Percentiles rank a stretch among this genome's conserved stretches.
Conservation (phyloP, 2,797 vertebrate genomes). For the Phoebastria nigripes region DNA sequence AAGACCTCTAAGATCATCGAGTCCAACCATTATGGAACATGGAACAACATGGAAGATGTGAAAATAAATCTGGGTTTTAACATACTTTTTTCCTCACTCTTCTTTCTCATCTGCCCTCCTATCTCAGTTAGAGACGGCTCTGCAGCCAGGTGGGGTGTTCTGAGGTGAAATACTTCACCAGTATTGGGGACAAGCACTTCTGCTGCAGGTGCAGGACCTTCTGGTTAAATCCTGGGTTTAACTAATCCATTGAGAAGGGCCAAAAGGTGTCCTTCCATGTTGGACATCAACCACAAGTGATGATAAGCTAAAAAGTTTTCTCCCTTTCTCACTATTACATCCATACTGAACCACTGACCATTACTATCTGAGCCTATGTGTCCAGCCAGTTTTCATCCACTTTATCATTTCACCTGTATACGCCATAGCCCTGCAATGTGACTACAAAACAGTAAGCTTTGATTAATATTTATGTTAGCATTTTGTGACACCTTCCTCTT, state of each 20-base stretch:
- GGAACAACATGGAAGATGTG: background rate
- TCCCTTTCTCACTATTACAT: background rate
- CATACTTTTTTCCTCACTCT: background rate
- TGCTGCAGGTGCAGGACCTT: background rate
- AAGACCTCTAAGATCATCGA: too few relatives aligned
- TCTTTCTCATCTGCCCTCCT: background rate
- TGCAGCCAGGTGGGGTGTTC: background rate
- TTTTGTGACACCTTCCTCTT: background rate
- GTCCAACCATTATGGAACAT: too few relatives aligned
- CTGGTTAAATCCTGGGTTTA: background rate
- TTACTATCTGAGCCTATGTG: accelerated
- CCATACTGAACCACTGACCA: background rate
- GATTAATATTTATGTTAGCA: background rate
- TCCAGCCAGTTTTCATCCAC: background rate
- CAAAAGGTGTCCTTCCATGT: background rate
- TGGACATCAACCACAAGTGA: background rate
- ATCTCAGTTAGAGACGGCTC: background rate
- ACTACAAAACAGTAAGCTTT: background rate
- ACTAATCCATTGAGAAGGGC: background rate
- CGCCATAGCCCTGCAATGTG: background rate
- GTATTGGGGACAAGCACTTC: background rate
- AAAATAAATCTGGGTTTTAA: background rate
- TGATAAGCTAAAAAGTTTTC: background rate
- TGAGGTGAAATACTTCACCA: background rate
- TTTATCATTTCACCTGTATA: background rate